Conservation (phyloP, 2,113 vertebrate genomes). For the Caranx ignobilis region DNA sequence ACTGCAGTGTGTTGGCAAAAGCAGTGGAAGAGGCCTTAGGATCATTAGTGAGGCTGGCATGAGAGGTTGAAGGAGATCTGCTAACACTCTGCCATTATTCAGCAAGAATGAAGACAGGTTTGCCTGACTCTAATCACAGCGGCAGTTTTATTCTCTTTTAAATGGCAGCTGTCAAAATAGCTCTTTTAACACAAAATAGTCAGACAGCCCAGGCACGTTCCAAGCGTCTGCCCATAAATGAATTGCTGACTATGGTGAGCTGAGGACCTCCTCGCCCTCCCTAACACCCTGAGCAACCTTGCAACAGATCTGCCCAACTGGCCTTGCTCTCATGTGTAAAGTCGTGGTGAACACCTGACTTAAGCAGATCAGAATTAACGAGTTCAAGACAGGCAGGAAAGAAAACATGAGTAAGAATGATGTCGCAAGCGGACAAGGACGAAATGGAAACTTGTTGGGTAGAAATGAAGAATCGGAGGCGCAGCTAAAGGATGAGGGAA, state of each 20-base stretch:
- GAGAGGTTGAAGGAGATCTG: slow-evolving; percentile 77
- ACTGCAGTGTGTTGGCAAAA: slow-evolving; percentile 70
- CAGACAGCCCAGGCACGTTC: slow-evolving; percentile 42
- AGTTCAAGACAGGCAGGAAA: slow-evolving; percentile 35
- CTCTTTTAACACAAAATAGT: slow-evolving; percentile 62
- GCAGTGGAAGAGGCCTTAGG: slow-evolving; percentile 79
- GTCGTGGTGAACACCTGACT: slow-evolving; percentile 37
- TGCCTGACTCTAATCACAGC: slow-evolving; percentile 76
- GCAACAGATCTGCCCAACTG: slow-evolving; percentile 50
- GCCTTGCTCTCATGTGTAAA: slow-evolving; percentile 29
- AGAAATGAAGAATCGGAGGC: slow-evolving; percentile 35
- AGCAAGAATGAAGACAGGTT: slow-evolving; percentile 74
- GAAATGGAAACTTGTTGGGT: slow-evolving; percentile 50
- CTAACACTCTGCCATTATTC: slow-evolving; percentile 80
- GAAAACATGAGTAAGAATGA: slow-evolving; percentile 12
- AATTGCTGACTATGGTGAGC: slow-evolving; percentile 63
- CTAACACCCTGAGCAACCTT: slow-evolving; percentile 58
- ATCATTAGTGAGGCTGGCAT: slow-evolving; percentile 81
- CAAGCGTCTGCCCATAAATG: slow-evolving; percentile 59
- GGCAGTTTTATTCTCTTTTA: slow-evolving; percentile 77
- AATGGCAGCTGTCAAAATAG: slow-evolving; percentile 86
- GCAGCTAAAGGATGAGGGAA: slow-evolving; percentile 42
- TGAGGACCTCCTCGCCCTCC: slow-evolving; percentile 35
- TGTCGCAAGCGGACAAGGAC: slow-evolving; percentile 11
- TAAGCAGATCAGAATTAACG: neutral